Base-by-base conservation (phyloP, 2,113 vertebrate genomes). In the Nerophis ophidion region DNA sequence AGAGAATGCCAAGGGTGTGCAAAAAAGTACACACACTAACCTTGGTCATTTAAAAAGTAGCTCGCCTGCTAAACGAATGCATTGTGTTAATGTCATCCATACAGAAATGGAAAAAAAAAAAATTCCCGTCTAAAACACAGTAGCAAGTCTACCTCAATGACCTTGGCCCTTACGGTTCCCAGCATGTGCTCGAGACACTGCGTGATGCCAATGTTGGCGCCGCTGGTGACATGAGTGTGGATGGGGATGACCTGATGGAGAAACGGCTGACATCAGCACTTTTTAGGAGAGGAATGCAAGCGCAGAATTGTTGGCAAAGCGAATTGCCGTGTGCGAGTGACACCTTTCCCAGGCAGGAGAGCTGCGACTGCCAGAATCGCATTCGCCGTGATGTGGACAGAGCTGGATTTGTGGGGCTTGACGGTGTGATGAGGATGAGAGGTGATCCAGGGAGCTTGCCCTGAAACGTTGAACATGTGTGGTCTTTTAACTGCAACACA, bases 301-400 rank as follows among this genome's bases (percentile, higher is more conserved):
- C 15, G 0, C 1, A 0, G 12, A 6, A 14, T n/a, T 47, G 3
- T 16, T 50, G 1, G 19, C 9, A 53, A 65, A 0, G 11, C 1
- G 48, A 5, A 11, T 33, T 35, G 7, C 44, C 48, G 51, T 36
- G 35, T 16, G 13, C 5, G 14, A 56, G 19, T 11, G 48, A 61
- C 33, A 95, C 97, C 94, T 98, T 99, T 64, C 96, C 97, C 59
- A 98, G 81, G 76, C 96, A 98, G 71, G 95, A 95, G 14, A 99
- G 93, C 87, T 99, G 97, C 0, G 97, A 98, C 73, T 98, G 95
- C 96, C 97, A 99, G 90, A 99, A 98, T 26, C 95, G 93, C 80
- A 96, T 94, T 63, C 97, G 89, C 0, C 96, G 91, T 1, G 95
- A 95, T 4, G 94, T 90, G 55, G 93, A 91, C 61, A 95, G 92